Conservation (phyloP, 2,113 vertebrate genomes). For the Seriola aureovittata region DNA sequence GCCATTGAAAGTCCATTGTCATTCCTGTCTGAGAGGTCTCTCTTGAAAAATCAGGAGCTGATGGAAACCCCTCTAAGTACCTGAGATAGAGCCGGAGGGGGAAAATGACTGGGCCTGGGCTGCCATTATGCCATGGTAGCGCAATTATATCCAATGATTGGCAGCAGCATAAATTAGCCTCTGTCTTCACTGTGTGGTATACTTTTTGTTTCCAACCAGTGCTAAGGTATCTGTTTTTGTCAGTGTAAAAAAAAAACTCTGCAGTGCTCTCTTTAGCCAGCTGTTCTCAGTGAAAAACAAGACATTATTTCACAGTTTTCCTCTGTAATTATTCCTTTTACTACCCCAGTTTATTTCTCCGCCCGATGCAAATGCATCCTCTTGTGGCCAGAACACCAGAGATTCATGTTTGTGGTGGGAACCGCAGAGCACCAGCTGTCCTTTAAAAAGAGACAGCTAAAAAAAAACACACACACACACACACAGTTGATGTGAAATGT, state of each 20-base stretch:
- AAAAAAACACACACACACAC: conserved; percentile 37
- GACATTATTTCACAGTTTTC: conserved; percentile 55
- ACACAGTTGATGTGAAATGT: conserved; percentile 71
- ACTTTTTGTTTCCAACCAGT: conserved; percentile 50
- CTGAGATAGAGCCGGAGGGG: conserved; percentile 73
- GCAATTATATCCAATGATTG: conserved; percentile 78
- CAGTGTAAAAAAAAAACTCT: not conserved
- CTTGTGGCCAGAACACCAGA: conserved; percentile 61
- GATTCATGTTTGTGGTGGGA: conserved; percentile 60
- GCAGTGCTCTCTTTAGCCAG: conserved; percentile 38
- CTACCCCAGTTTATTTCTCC: conserved; percentile 57
- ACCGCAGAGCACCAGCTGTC: conserved; percentile 72
- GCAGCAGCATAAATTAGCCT: conserved; percentile 72
- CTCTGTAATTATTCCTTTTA: conserved; percentile 67
- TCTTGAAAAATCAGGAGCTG: conserved; percentile 79
- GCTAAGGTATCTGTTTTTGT: conserved; percentile 49
- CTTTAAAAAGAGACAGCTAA: conserved; percentile 70
- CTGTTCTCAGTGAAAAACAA: conserved; percentile 54
- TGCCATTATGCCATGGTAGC: conserved; percentile 63
- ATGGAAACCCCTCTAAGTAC: conserved; percentile 73
- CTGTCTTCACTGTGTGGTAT: conserved; percentile 53
- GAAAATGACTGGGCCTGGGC: conserved; percentile 51
- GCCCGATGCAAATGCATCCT: conserved; percentile 53
- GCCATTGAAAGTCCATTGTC: conserved; percentile 77
- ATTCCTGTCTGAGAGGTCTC: conserved; percentile 78